Evolutionary conservation across 2,113 vertebrate species (phyloP), one percentile per base, ranked within the genome.

Genomic region (Puma concolor): DNA sequence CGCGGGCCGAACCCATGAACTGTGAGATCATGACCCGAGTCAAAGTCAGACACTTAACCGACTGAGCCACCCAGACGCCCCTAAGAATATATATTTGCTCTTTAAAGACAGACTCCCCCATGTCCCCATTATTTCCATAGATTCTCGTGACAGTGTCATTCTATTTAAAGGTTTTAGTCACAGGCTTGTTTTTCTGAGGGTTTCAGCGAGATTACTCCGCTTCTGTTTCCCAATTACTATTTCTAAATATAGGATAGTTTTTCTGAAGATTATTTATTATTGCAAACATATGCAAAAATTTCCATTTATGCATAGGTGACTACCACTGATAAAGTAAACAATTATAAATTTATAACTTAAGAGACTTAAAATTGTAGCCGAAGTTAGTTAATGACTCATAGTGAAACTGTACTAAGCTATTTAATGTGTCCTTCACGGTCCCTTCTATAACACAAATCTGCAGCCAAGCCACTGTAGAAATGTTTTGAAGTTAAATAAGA

Each of bases 401-500:
- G 29, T 33, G 13, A 94, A 57, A 87, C 38, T 80, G 17, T 54
- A 69, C 33, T 77, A 85, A 60, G 17, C 52, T 41, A 76, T 31
- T n/a, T 21, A 94, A 76, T 63, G 5, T 64, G 52, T 41, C 83
- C 29, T 81, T 66, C 52, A 74, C 0, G 2, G 36, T 41, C 31
- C 60, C 21, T 81, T 90, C 27, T 33, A 23, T 19, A 84, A 80
- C 14, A 6, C 33, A 36, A 71, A n/a, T 60, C 54, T 87, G 15
- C 11, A 50, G 9, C 48, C 41, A 67, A 83, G 21, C n/a, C n/a
- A 79, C 72, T 16, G 3, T 8, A 76, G 67, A 88, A 94, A 94
- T 9, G 27, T 67, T 93, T 41, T 93, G 13, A 97, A 82, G 52
- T 71, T 85, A 91, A 81, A 82, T 63, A 92, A 93, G 7, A 96